Evolutionary conservation across 2,113 vertebrate species (phyloP).

Genomic region (Numenius arquata): DNA sequence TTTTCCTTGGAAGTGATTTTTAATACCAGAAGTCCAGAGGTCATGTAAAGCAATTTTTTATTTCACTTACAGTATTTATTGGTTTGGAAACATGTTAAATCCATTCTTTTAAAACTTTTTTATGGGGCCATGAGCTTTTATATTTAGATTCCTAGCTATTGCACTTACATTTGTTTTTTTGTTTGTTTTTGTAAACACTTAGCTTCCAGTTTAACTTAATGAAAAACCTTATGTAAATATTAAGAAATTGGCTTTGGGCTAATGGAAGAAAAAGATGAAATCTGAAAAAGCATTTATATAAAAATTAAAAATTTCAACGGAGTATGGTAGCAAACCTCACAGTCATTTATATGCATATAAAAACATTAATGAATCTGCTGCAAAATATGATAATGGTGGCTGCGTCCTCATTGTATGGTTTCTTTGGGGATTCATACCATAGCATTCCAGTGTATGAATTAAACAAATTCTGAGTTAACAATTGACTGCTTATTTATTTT

Average conservation of each 20-base stretch:
- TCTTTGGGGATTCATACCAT: conserved; percentile 31
- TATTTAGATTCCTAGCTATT: conserved; percentile 60
- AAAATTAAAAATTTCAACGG: neutral
- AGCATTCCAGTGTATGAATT: conserved; percentile 52
- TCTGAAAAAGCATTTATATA: conserved; percentile 30
- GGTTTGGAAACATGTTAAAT: conserved; percentile 54
- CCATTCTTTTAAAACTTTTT: conserved; percentile 40
- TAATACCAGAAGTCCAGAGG: conserved; percentile 58
- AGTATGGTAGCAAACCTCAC: conserved; percentile 31
- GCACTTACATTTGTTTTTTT: neutral
- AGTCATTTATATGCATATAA: conserved; percentile 5
- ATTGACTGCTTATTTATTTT: conserved; percentile 65
- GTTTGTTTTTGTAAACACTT: conserved; percentile 46
- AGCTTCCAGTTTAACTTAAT: conserved; percentile 50
- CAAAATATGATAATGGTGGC: neutral
- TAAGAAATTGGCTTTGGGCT: neutral
- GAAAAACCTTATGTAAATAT: conserved; percentile 53
- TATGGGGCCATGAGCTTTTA: conserved; percentile 47
- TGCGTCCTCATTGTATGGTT: neutral
- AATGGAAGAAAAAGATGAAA: neutral
- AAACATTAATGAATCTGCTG: neutral
- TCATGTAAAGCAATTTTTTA: conserved; percentile 44
- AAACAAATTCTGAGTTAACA: conserved; percentile 27
- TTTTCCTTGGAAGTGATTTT: conserved; percentile 69
- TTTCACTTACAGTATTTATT: conserved; percentile 63